Evolutionary conservation across 2,113 vertebrate species (phyloP).

Genomic region (Corythornis madagascariensis): DNA sequence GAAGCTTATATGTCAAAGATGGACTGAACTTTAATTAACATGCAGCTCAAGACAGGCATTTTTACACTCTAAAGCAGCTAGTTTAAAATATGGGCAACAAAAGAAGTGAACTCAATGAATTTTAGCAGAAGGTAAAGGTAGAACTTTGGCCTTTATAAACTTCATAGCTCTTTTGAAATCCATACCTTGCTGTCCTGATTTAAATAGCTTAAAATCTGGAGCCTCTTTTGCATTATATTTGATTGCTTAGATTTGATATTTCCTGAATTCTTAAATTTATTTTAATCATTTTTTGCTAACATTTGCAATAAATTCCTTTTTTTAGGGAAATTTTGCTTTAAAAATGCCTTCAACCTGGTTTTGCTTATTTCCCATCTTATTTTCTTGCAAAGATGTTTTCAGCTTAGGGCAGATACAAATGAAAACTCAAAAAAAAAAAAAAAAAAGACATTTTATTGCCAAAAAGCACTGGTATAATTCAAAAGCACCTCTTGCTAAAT

Average conservation of each 20-base stretch:
- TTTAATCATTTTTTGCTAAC: conserved; percentile 39
- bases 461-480: conserved; percentile 71
- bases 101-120: background rate
- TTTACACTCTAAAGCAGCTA: background rate
- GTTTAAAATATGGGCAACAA: background rate
- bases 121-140: conserved; percentile 13
- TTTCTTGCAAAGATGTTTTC: conserved; percentile 61
- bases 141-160: background rate
- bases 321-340: conserved; percentile 11
- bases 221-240: background rate
- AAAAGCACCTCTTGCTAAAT: conserved; percentile 68
- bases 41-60: background rate
- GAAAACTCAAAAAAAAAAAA: background rate
- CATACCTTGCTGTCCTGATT: background rate
- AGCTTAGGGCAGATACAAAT: conserved; percentile 56
- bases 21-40: conserved; percentile 10
- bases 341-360: conserved; percentile 43
- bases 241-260: conserved; percentile 17
- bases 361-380: conserved; percentile 22
- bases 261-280: conserved; percentile 11
- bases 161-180: background rate
- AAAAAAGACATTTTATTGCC: conserved; percentile 64
- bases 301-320: conserved; percentile 18
- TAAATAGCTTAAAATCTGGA: conserved; percentile 21
- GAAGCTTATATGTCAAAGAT: background rate